Evolutionary conservation across 1,140 invertebrate genomes (phyloP), one percentile per base, ranked within the genome.

Genomic region (Drosophila lacertosa): DNA sequence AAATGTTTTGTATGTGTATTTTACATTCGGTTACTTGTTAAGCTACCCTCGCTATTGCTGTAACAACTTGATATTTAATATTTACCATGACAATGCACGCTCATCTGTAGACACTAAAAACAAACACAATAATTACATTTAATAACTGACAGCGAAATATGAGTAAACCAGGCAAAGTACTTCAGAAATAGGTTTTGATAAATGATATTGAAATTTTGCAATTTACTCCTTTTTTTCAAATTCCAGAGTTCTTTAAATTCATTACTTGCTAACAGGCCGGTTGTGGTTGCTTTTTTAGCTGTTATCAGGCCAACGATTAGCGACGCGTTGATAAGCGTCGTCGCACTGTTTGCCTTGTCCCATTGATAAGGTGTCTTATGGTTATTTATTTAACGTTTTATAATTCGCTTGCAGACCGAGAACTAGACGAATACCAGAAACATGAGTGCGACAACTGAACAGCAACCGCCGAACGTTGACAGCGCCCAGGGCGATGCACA

Each of bases 371-470:
- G 26, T 33, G 13, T 24, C 42, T 63, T 51, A 66, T n/a, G 20
- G 42, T 44, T 1, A 22, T 5, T 24, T 39, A 20, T 39, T 35
- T 35, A 6, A 3, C 6, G 6, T 29, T 32, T 33, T 11, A 47
- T 59, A 29, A 18, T 15, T n/a, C n/a, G 45, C 16, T 80, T 50
- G 45, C 67, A 79, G 72, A 66, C 39, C n/a, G 29, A 33, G 10
- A 37, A 68, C 48, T 42, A 71, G 53, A 44, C 47, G 50, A 68
- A 72, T 42, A 57, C 62, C 33, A 44, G 18, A 72, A 78, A 26
- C 44, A 90, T 83, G 81, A 86, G 73, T 58, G 70, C 81, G 60
- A 11, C 65, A 37, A 74, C 53, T 10, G 81, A 86, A 22, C 67
- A 86, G 50, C 22, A 71, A 26, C 69, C 55, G 48, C 69, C 35